Evolutionary conservation across 2,797 vertebrate genomes (phyloP), one percentile per base, ranked within the genome.

Genomic region (Mus caroli): DNA sequence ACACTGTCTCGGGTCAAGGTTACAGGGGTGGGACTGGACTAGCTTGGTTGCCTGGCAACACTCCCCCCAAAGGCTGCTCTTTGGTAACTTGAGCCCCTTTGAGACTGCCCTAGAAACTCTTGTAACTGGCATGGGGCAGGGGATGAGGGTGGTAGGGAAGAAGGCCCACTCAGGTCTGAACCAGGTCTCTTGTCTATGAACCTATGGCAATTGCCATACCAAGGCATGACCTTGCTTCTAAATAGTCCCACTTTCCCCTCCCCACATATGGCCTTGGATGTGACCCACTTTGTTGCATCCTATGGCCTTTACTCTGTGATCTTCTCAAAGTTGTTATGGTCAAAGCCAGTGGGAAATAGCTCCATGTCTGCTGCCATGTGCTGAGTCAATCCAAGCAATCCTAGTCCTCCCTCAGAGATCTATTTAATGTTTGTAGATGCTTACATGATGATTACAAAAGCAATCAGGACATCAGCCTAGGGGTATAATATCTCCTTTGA

Each of bases 401-500:
- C 91, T 94, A 43, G 79, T 80, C 71, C 52, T 94, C 62, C 91
- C 94, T 97, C 12, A 0, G 91, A 94, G 92, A 97, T 96, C 58
- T 94, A 34, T 80, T 90, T 91, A 94, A 96, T 96, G 92, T 96
- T 92, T 94, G 56, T 92, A 94, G 88, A 92, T 95, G 82, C 86
- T 96, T 96, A 78, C 37, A 80, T 83, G 92, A 96, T 94, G 90
- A 96, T 96, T 95, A 89, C 92, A 90, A 92, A 96, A 96, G 89
- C 91, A 95, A 95, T 92, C 88, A 94, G 89, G 80, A 54, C 76
- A 80, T 79, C 67, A 43, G 31, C 86, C 56, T 73, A 77, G 73
- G 82, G 46, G 31, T 85, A 43, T 96, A 92, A 88, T 92, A 94
- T 80, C 67, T 95, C 73, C 78, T 86, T 94, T 52, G 85, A 2